These are phyloP conservation scores for Trematocara variabile DNA, from an alignment of 2,113 vertebrate genomes.

Conservation along the genomic window DNA sequence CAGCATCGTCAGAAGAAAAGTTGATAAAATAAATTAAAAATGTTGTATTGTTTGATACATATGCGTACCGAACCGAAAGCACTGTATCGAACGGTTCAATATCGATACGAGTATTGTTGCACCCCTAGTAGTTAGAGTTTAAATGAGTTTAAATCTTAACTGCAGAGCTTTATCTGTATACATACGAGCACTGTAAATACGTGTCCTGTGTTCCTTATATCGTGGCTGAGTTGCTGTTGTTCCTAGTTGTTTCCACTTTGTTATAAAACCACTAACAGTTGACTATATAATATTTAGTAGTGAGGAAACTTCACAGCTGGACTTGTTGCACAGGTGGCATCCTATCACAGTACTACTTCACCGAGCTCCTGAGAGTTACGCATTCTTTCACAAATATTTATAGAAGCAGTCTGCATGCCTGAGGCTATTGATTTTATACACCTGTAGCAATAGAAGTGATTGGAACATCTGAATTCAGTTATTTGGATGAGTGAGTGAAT, in stretches of 20 bases:
- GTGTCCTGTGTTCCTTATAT: not conserved
- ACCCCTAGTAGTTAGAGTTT: too few species aligned
- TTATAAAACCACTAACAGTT: not conserved
- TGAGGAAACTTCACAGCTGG: not conserved
- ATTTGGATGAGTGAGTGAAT: not conserved
- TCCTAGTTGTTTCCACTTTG: not conserved
- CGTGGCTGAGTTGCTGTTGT: not conserved
- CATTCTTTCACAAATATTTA: not conserved
- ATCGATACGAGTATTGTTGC: too few species aligned
- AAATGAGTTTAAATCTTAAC: too few species aligned
- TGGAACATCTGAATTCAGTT: not conserved
- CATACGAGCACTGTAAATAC: not conserved
- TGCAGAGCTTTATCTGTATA: not conserved
- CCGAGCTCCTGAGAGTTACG: not conserved
- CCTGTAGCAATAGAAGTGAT: not conserved
- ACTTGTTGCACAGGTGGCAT: not conserved
- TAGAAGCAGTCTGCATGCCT: not conserved
- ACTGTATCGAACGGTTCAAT: too few species aligned
- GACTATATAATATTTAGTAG: not conserved
- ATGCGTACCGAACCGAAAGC: too few species aligned
- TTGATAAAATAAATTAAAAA: too few species aligned
- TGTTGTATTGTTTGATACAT: too few species aligned
- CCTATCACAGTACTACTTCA: not conserved
- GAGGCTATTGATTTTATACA: not conserved
- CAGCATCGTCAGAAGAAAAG: too few species aligned